Percentiles rank a stretch among this genome's conserved stretches.
phyloP scores from a whole-genome alignment of 2,797 vertebrate species.

The Chaunax sp. region DNA sequence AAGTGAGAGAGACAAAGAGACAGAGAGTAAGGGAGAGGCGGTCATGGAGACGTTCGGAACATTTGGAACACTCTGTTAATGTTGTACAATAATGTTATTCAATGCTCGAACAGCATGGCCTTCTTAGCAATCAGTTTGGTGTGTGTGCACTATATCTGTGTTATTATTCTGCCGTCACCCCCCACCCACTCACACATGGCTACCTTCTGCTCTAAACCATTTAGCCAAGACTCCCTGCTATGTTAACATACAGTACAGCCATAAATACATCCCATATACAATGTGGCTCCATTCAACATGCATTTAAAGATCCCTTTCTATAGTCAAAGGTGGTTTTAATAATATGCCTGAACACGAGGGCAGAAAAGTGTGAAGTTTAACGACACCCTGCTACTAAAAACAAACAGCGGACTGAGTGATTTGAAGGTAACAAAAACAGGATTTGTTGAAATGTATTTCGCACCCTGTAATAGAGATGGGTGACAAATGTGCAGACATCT shows the following conservation, averaged over 20 bases:
- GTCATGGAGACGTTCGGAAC: constrained; percentile 33
- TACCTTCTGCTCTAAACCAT: constrained; percentile 59
- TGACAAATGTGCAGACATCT: too few relatives aligned
- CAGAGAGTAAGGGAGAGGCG: background rate
- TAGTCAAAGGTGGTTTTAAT: background rate
- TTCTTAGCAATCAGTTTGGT: constrained; percentile 29
- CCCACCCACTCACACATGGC: constrained; percentile 69
- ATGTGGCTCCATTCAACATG: background rate
- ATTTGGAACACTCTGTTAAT: constrained; percentile 43
- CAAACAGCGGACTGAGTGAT: constrained; percentile 1
- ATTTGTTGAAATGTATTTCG: background rate
- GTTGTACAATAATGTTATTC: constrained; percentile 40
- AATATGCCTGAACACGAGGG: constrained; percentile 13
- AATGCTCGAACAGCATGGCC: constrained; percentile 47
- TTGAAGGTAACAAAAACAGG: background rate
- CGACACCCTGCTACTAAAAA: background rate
- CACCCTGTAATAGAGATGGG: too few relatives aligned
- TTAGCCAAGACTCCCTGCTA: constrained; percentile 37
- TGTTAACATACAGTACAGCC: constrained; percentile 28
- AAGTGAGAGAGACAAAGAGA: constrained; percentile 1
- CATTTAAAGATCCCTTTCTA: background rate
- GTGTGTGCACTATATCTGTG: constrained; percentile 27
- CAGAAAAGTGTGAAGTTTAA: background rate
- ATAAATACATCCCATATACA: constrained; percentile 36
- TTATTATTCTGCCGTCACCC: constrained; percentile 29